A percentile compares a stretch with the other conserved stretches of the same genome.
phyloP scores from a whole-genome alignment of 2,113 vertebrate genomes.

The Trichechus manatus region DNA sequence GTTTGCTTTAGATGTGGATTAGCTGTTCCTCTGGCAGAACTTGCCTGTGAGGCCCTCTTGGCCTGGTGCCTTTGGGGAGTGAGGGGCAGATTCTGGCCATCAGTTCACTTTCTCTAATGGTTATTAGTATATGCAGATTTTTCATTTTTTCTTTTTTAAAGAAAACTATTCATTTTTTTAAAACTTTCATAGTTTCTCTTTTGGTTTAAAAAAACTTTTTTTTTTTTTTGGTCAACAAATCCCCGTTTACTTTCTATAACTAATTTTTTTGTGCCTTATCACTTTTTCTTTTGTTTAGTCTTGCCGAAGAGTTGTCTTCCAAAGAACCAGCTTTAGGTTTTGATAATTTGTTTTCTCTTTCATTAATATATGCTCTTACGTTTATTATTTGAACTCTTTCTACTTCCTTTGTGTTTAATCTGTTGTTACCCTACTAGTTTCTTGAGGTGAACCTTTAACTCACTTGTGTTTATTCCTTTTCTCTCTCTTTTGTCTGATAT shows the following conservation, averaged over 20 bases:
- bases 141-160: conserved; percentile 6
- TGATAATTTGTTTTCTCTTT: background rate
- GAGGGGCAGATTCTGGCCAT: background rate
- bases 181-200: background rate
- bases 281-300: background rate
- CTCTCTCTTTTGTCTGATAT: background rate
- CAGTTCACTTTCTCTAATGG: background rate
- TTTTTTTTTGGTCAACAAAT: background rate
- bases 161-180: background rate
- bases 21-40: background rate
- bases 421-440: background rate
- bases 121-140: background rate
- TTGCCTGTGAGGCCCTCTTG: background rate
- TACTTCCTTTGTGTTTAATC: conserved; percentile 20
- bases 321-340: background rate
- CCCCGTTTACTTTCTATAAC: background rate
- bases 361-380: background rate
- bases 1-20: background rate
- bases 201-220: background rate
- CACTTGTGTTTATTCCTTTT: background rate
- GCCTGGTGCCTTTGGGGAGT: background rate
- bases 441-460: conserved; percentile 11
- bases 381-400: background rate
- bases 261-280: background rate
- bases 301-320: conserved; percentile 15